phyloP scores from a whole-genome alignment of 2,888 invertebrate genomes.

The Scaptomyza polygonia region DNA sequence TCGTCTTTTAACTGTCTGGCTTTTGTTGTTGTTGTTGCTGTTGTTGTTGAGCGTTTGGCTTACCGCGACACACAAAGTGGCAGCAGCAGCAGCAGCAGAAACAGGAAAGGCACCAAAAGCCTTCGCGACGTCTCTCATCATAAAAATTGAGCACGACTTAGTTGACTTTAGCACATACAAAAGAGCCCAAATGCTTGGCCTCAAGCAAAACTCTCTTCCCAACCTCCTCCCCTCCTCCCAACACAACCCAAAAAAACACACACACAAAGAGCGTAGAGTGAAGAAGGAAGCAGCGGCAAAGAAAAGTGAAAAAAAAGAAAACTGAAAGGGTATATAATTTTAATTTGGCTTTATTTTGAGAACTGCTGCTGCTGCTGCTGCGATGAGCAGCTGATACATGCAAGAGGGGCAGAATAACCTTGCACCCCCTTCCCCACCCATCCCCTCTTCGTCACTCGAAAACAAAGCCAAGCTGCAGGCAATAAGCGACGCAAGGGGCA shows the following conservation, averaged over 20 bases:
- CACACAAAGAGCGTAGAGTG: conserved; percentile 1
- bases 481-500: conserved; percentile 17
- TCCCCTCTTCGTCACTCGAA: conserved; percentile 25
- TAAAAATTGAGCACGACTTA: conserved; percentile 78
- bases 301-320: not conserved
- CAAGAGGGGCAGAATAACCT: not conserved
- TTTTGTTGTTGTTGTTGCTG: conserved; percentile 14
- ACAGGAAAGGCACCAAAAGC: not conserved
- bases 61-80: conserved; percentile 60
- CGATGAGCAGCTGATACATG: conserved; percentile 58
- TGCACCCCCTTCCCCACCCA: too few relatives aligned
- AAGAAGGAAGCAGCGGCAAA: not conserved
- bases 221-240: too few relatives aligned
- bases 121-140: conserved; percentile 55
- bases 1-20: not conserved
- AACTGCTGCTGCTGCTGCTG: conserved; percentile 36
- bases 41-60: conserved; percentile 34
- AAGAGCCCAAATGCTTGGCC: conserved; percentile 40
- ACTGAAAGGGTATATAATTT: conserved; percentile 68
- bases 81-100: conserved; percentile 25
- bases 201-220: not conserved
- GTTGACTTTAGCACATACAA: conserved; percentile 74
- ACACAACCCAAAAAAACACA: too few relatives aligned
- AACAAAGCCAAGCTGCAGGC: conserved; percentile 69
- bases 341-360: conserved; percentile 78